Base-by-base conservation (phyloP, 2,113 vertebrate species). In the Thalassarche chlororhynchos region DNA sequence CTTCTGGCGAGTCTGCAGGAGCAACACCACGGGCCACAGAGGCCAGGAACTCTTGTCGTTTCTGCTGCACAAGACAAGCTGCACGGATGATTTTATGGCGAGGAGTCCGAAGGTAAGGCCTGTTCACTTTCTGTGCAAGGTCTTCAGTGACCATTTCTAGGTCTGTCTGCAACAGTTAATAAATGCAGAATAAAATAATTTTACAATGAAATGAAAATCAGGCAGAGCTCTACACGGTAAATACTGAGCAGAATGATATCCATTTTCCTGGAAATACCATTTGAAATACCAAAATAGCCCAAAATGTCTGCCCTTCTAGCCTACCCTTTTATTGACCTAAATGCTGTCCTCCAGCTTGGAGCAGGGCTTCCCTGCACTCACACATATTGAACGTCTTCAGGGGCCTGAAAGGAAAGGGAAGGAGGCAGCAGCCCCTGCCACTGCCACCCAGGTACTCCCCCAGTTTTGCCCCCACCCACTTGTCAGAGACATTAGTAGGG, bases 91-190 rank as follows among this genome's bases (percentile, higher is more conserved):
- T 99, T 95, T 99, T 99, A 96, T 99, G 99, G 66, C 99, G 99
- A 21, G 99, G 99, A 2, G 99, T 99, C 91, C 99, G 99, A 89
- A 99, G 99, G 96, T 99, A 99, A 97, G 99, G 99, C 97, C 99
- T 98, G 97, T 99, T 99, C 54, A 99, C 99, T 98, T 99, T 99
- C 96, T 99, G 99, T 58, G 99, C 99, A 76, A 99, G 99, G 97
- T 99, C 99, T 96, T 99, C 99, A 16, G 99, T 99, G 88, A 99
- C 99, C 99, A 99, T 99, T 98, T 99, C 99, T 92, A 99, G 98
- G 97, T 99, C 99, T 57, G 99, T 99, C 99, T 99, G 97, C 81
- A 68, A 44, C 9, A 78, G 62, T 71, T 68, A 71, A 62, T 15
- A 38, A 85, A 61, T 4, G 58, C 32, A 91, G 69, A 38, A 87